phyloP scores from a whole-genome alignment of 2,797 vertebrate species.

The Typhlichthys subterraneus region DNA sequence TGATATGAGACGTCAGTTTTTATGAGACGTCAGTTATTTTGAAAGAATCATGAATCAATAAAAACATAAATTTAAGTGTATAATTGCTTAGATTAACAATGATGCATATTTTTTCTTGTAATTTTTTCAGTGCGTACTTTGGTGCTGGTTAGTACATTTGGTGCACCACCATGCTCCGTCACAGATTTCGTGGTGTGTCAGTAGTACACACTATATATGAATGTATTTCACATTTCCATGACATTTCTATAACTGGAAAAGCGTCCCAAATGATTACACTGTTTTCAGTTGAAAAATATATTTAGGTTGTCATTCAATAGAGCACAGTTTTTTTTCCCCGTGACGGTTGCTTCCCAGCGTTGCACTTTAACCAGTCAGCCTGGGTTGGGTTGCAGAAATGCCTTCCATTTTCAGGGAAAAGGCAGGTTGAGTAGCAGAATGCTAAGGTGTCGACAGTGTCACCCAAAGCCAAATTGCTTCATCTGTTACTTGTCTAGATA shows the following conservation, averaged over 20 bases:
- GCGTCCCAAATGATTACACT: slow-evolving; percentile 12
- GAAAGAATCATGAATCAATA: no score
- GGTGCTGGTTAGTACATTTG: slow-evolving; percentile 21
- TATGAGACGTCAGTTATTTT: no score
- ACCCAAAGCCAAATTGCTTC: neutral
- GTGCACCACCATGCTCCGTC: slow-evolving; percentile 2
- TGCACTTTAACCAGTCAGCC: slow-evolving; percentile 17
- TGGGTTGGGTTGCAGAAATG: slow-evolving; percentile 9
- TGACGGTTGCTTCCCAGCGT: slow-evolving; percentile 13
- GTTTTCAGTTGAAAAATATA: slow-evolving; percentile 26
- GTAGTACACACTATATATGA: neutral
- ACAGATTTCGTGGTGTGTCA: slow-evolving; percentile 8
- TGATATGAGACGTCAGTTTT: no score
- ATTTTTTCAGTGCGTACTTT: slow-evolving; percentile 15
- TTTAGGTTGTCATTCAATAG: slow-evolving; percentile 8
- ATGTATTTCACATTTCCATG: slow-evolving; percentile 19
- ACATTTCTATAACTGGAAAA: slow-evolving; percentile 12
- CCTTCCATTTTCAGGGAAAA: slow-evolving; percentile 24
- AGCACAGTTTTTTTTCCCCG: neutral
- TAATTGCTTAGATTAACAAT: neutral
- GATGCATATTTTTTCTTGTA: slow-evolving; percentile 9
- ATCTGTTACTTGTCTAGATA: slow-evolving; percentile 12
- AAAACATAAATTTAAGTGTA: no score
- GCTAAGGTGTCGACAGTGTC: slow-evolving; percentile 29
- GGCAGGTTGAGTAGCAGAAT: slow-evolving; percentile 49